Evolutionary conservation across 2,113 vertebrate species (phyloP), one percentile per base, ranked within the genome.

Genomic region (Antigone vipio): DNA sequence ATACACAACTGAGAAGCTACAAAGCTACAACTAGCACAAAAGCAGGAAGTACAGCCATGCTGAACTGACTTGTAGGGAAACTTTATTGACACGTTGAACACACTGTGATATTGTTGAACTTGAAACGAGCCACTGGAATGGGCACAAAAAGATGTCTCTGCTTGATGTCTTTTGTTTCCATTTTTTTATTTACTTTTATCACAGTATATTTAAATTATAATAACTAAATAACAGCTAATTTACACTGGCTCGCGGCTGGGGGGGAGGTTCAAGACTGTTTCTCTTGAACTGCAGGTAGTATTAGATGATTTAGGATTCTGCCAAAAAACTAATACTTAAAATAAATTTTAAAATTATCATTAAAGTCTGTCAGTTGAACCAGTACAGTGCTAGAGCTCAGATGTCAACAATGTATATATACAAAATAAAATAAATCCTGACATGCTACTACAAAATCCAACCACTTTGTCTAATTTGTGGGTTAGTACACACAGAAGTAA

Each of bases 301-400:
- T 81, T 85, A 74, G 49, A 30, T n/a, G 22, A 76, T 74, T 81
- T 93, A 92, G 62, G 85, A 50, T 89, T 92, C 52, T 96, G 30
- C 29, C 47, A 88, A 74, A 89, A 96, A 94, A 38, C 22, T 62
- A 87, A 95, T 89, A 90, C 26, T 93, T 91, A 82, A 32, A 97
- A 83, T 42, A 90, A 50, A 82, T 73, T 83, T 89, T 69, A 73
- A 95, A 93, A 80, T 42, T 15, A 35, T 94, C 93, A 85, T 68
- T 91, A 67, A 94, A 92, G 62, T 91, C 85, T 81, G 69, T 58
- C 34, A 53, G 81, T 72, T 75, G 86, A 94, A 91, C 44, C 29
- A 95, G 56, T 35, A 79, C 20, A 60, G 38, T 79, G 73, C 44
- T 63, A 73, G 29, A 88, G 49, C 85, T 72, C 35, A 85, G 49